Percentiles rank a stretch among this genome's conserved stretches.
These are phyloP conservation scores for Agrotis exclamationis DNA, from an alignment of 2,888 invertebrate genomes.

Conservation along the genomic window DNA sequence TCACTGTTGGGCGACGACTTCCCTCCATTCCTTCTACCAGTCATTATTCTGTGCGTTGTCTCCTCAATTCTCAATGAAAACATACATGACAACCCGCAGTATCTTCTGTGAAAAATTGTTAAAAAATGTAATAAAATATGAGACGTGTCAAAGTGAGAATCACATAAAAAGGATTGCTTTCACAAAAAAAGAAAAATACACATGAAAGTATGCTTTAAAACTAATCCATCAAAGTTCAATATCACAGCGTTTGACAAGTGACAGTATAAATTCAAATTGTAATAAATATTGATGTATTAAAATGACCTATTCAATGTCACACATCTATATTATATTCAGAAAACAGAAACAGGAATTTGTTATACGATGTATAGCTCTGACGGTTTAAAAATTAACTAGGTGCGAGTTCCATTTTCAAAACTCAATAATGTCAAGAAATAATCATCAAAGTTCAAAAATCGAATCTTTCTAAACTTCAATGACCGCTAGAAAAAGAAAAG, in stretches of 20 bases:
- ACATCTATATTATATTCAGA: background rate
- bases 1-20: background rate
- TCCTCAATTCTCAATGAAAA: background rate
- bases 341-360: background rate
- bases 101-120: too few relatives aligned
- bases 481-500: background rate
- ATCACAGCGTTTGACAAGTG: conserved; percentile 8
- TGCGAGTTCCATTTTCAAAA: background rate
- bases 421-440: background rate
- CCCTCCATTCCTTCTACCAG: background rate
- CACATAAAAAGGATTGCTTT: too few relatives aligned
- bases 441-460: background rate
- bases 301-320: background rate
- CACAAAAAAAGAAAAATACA: too few relatives aligned
- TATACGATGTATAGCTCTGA: background rate
- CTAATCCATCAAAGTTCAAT: conserved; percentile 4
- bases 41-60: background rate
- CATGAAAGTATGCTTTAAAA: too few relatives aligned
- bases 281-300: conserved; percentile 19
- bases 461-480: background rate
- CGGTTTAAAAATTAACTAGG: conserved; percentile 1
- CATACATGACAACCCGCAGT: background rate
- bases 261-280: background rate
- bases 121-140: too few relatives aligned
- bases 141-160: too few relatives aligned